Base-by-base conservation (phyloP, 2,113 vertebrate species). In the Meleagris gallopavo region DNA sequence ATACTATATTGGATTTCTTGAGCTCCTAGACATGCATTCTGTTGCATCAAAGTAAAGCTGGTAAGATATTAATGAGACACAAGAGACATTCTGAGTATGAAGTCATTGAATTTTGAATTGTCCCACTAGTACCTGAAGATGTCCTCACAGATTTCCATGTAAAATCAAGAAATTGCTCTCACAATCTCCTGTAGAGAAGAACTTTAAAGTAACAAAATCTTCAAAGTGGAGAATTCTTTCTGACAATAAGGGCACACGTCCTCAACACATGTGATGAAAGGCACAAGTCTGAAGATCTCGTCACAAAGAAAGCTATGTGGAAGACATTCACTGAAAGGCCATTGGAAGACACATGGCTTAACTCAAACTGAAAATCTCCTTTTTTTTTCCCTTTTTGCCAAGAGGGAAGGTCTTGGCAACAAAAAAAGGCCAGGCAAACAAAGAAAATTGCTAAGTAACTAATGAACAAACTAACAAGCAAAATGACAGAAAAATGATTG, bases 391-490 rank as follows among this genome's bases (percentile, higher is more conserved):
- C n/a, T 58, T 34, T 80, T 91, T 94, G 88, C 83, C 90, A 96
- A 90, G 93, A 96, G 79, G 88, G 87, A 95, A 96, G 86, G 70
- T 96, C 90, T 94, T 96, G 93, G 95, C 96, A 95, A 94, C 67
- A 86, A 94, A 96, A 92, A 77, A 86, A 74, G 72, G 83, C 88
- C 76, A 88, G 64, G 60, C 91, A 96, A 96, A 96, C 95, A 96
- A 93, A 96, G 93, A 95, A 94, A 96, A 96, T 96, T 96, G 93
- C 95, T 96, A 94, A 96, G 96, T 95, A 95, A 96, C 96, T 93
- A 96, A 96, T 94, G 96, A 94, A 88, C 90, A 96, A 95, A 95
- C 93, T 96, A 95, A 95, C 75, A 93, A 93, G 95, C 92, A 95
- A 95, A 90, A 95, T 94, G 95, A 96, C 96, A 96, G 90, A 54